Evolutionary conservation across 2,797 vertebrate species (phyloP).

Genomic region (Carapus acus): DNA sequence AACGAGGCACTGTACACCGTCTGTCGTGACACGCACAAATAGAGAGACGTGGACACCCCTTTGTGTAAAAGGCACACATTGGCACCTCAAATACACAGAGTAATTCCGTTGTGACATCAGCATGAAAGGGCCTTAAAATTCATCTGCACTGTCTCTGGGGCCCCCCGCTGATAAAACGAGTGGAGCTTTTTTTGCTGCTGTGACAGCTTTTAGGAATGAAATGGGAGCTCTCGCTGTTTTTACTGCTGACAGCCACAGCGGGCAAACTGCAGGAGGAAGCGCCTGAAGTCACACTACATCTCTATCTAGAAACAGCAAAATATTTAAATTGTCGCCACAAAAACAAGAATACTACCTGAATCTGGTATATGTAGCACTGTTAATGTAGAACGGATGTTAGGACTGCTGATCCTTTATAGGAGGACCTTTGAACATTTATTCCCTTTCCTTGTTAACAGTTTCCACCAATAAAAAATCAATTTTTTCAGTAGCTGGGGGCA

Average conservation of each 20-base stretch:
- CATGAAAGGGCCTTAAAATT: slow-evolving; percentile 22
- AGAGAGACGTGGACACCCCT: no score
- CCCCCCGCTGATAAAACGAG: slow-evolving; percentile 30
- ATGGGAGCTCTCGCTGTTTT: slow-evolving; percentile 23
- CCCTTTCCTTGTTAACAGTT: no score
- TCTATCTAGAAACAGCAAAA: no score
- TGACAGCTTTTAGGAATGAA: slow-evolving; percentile 16
- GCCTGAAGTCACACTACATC: no score
- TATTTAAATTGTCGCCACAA: no score
- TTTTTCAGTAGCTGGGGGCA: no score
- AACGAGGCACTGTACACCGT: slow-evolving; percentile 80
- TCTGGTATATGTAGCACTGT: no score
- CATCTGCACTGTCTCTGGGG: slow-evolving; percentile 24
- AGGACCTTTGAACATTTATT: no score
- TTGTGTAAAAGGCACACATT: background rate
- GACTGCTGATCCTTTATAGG: no score
- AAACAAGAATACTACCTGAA: no score
- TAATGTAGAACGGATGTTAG: no score
- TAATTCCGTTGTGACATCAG: slow-evolving; percentile 18
- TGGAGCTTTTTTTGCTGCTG: slow-evolving; percentile 29
- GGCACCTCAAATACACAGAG: background rate
- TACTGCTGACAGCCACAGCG: slow-evolving; percentile 8
- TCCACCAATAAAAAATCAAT: no score
- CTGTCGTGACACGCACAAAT: slow-evolving; percentile 58
- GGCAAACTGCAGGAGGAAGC: background rate